These are phyloP conservation scores for Synanthedon andrenaeformis DNA, from an alignment of 2,888 invertebrate species.

Conservation along the genomic window DNA sequence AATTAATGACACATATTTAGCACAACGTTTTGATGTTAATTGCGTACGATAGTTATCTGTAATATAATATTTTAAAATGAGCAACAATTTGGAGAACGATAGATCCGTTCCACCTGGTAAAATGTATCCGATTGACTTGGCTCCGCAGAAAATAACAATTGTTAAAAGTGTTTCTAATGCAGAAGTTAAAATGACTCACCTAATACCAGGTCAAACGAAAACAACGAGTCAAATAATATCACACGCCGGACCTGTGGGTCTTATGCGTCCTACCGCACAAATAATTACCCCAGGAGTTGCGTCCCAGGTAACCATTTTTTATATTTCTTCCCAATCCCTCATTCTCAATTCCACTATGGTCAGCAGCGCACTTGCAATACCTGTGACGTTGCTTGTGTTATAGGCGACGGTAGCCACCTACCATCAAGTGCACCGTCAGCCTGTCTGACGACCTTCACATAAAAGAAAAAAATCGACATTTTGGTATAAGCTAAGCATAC, in stretches of 20 bases:
- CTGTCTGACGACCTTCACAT: too few species aligned
- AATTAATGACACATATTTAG: too few species aligned
- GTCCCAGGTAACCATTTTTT: constrained; percentile 42
- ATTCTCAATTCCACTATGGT: too few species aligned
- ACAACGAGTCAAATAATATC: constrained; percentile 49
- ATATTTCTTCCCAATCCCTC: too few species aligned
- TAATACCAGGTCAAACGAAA: constrained; percentile 51
- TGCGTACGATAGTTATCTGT: too few species aligned
- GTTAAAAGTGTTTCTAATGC: constrained; percentile 57
- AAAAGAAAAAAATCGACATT: too few species aligned
- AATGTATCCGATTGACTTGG: constrained; percentile 69
- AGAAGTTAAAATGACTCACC: constrained; percentile 62
- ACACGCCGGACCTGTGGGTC: constrained; percentile 45
- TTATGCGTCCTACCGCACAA: constrained; percentile 61
- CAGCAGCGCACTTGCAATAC: too few species aligned
- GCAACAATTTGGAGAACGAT: constrained; percentile 64
- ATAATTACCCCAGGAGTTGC: constrained; percentile 55
- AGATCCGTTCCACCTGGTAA: constrained; percentile 68
- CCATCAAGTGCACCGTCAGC: too few species aligned
- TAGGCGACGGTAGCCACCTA: too few species aligned
- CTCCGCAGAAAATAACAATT: constrained; percentile 64
- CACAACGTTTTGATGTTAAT: too few species aligned
- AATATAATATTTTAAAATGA: constrained; percentile 33
- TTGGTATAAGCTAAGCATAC: neutral
- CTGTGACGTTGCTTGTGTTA: too few species aligned